Evolutionary conservation across 1,140 invertebrate species (phyloP).

Genomic region (Dermatophagoides farinae): DNA sequence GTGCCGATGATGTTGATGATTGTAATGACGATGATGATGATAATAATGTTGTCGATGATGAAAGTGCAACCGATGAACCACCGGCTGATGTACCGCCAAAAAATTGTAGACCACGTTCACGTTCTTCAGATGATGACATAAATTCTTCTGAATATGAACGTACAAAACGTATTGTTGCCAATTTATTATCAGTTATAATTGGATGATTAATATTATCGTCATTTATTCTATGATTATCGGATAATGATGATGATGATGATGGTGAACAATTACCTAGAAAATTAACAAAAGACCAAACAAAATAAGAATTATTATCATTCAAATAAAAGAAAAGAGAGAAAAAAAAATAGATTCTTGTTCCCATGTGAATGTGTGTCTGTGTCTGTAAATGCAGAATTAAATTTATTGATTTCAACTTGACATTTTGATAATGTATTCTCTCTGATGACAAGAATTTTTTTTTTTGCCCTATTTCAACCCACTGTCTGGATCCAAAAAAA

Average conservation of each 20-base stretch:
- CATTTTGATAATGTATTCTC: too few species aligned
- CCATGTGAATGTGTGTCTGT: too few species aligned
- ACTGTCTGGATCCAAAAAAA: too few species aligned
- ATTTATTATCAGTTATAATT: not conserved
- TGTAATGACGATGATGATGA: not conserved
- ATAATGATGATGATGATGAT: not conserved
- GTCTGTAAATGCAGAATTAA: too few species aligned
- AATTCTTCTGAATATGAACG: slow-evolving; percentile 7
- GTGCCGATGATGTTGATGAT: not conserved
- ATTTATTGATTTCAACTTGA: too few species aligned
- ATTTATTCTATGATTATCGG: not conserved
- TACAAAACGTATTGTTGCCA: not conserved
- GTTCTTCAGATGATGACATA: slow-evolving; percentile 7
- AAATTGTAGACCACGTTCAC: slow-evolving; percentile 7
- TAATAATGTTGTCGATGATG: not conserved
- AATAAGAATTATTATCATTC: too few species aligned
- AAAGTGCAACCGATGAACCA: not conserved
- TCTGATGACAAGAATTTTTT: too few species aligned
- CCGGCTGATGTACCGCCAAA: not conserved
- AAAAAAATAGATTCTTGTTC: too few species aligned
- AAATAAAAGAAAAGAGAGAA: not conserved
- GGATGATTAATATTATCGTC: not conserved
- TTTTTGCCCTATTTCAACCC: too few species aligned
- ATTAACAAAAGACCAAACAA: not conserved
- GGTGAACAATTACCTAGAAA: not conserved